phyloP scores from a whole-genome alignment of 2,888 invertebrate species.

The Drosophila nigricruria region DNA sequence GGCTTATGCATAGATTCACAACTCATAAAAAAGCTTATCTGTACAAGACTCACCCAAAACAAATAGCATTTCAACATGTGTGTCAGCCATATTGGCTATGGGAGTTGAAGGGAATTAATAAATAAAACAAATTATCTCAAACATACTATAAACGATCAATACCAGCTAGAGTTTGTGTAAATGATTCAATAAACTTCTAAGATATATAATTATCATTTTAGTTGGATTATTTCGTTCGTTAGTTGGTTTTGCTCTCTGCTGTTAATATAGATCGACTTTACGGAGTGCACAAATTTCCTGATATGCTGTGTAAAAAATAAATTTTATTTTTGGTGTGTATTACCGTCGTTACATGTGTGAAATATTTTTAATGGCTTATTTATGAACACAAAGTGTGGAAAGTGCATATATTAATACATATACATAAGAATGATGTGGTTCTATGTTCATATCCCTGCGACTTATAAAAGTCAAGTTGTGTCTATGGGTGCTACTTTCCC shows the following conservation, averaged over 20 bases:
- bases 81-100: slow-evolving; percentile 60
- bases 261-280: slow-evolving; percentile 19
- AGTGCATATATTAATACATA: slow-evolving; percentile 2
- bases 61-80: slow-evolving; percentile 24
- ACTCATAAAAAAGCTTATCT: slow-evolving; percentile 10
- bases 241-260: background rate
- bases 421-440: slow-evolving; percentile 33
- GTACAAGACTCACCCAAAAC: slow-evolving; percentile 11
- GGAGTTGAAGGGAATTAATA: slow-evolving; percentile 55
- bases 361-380: background rate
- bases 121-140: slow-evolving; percentile 49
- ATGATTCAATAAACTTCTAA: slow-evolving; percentile 30
- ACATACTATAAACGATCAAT: slow-evolving; percentile 6
- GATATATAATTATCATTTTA: background rate
- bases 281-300: slow-evolving; percentile 39
- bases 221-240: background rate
- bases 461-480: slow-evolving; percentile 15
- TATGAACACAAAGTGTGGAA: slow-evolving; percentile 1
- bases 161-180: slow-evolving; percentile 22
- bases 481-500: slow-evolving; percentile 1
- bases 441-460: slow-evolving; percentile 12
- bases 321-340: slow-evolving; percentile 2
- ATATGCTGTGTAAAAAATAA: slow-evolving; percentile 28
- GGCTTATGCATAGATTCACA: background rate
- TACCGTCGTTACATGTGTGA: background rate